Percentiles rank a stretch among this genome's conserved stretches.
Evolutionary conservation across 2,888 invertebrate species (phyloP).

Genomic region (Stenchaetothrips biformis): DNA sequence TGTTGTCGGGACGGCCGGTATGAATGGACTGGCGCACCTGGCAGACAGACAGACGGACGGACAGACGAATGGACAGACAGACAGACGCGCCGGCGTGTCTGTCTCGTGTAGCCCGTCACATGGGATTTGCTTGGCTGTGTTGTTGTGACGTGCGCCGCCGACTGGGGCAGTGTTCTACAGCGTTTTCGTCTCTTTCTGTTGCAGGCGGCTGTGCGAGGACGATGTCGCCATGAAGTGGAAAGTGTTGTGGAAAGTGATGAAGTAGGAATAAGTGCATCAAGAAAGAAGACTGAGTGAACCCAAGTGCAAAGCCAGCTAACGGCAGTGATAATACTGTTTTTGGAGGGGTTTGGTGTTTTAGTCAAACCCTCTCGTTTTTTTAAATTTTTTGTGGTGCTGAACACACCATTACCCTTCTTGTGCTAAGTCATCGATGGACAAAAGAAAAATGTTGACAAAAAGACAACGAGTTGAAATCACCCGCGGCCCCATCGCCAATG

Average conservation of each 20-base stretch:
- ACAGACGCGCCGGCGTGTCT: too few relatives aligned
- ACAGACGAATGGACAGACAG: too few relatives aligned
- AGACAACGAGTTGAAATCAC: constrained; percentile 86
- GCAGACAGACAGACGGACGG: too few relatives aligned
- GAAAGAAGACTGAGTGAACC: constrained; percentile 21
- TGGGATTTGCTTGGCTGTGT: too few relatives aligned
- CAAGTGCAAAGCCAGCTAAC: not conserved
- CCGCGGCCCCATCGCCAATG: constrained; percentile 88
- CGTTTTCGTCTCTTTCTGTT: constrained; percentile 19
- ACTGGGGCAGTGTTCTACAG: too few relatives aligned
- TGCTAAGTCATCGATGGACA: constrained; percentile 63
- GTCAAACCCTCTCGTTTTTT: not conserved
- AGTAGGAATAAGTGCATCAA: constrained; percentile 9
- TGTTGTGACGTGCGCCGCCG: too few relatives aligned
- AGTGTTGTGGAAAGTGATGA: constrained; percentile 32
- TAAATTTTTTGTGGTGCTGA: not conserved
- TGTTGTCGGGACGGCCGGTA: too few relatives aligned
- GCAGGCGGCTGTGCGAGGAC: constrained; percentile 34
- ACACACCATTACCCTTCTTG: constrained; percentile 22
- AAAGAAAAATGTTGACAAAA: constrained; percentile 93
- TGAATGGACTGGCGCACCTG: too few relatives aligned
- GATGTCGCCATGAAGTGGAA: constrained; percentile 35
- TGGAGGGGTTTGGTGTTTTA: constrained; percentile 4
- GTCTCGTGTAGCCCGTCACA: too few relatives aligned
- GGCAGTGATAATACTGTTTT: constrained; percentile 18